Evolutionary conservation across 2,797 vertebrate species (phyloP).

Genomic region (Tadarida brasiliensis): DNA sequence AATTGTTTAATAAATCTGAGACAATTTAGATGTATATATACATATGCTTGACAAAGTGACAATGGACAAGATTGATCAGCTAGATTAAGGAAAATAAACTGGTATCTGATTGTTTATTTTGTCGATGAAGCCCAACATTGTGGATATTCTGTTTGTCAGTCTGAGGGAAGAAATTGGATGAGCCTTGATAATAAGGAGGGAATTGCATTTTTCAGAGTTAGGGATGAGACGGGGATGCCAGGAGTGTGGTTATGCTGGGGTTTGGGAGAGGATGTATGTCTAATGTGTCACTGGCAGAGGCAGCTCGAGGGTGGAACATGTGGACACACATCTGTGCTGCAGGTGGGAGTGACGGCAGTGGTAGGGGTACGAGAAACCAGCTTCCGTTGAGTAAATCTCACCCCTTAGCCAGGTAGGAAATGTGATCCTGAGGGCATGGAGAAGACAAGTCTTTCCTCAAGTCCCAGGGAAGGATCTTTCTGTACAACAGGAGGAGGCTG

Average conservation of each 20-base stretch:
- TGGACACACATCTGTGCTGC: background rate
- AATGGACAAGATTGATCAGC: background rate
- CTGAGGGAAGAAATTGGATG: background rate
- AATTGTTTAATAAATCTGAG: background rate
- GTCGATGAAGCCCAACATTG: background rate
- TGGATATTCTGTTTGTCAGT: background rate
- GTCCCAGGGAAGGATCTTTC: background rate
- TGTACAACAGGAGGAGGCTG: background rate
- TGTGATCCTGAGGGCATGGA: background rate
- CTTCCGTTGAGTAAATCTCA: background rate
- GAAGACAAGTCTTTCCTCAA: background rate
- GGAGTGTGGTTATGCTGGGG: background rate
- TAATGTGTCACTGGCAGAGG: background rate
- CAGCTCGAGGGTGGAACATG: background rate
- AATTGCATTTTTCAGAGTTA: background rate
- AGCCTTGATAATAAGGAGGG: background rate
- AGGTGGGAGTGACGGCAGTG: background rate
- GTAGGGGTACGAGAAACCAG: background rate
- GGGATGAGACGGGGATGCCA: too few species aligned
- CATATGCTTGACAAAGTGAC: background rate
- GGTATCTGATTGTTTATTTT: background rate
- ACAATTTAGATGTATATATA: background rate
- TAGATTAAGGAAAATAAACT: background rate
- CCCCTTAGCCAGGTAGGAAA: background rate
- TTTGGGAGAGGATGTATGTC: background rate